Evolutionary conservation across 2,113 vertebrate genomes (phyloP), one percentile per base, ranked within the genome.

Genomic region (Lophochroa leadbeateri): DNA sequence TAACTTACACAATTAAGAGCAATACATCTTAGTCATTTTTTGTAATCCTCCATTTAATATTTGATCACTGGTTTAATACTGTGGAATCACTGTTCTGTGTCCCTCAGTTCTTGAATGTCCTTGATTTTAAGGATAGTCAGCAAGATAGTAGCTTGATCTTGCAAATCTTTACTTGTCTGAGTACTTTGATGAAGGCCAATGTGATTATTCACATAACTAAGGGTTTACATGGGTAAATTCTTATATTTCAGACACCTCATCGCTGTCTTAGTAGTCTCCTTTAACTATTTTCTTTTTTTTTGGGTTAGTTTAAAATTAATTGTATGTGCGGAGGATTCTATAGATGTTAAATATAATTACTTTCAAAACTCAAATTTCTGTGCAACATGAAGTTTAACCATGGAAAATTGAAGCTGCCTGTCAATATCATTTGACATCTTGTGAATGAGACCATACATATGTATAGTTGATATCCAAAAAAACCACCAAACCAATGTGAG

Each of bases 41-140:
- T 91, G 69, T 88, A 95, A 97, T 96, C 92, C 47, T 82, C 69
- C n/a, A 88, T 90, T 97, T 98, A 96, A 96, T 97, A 97, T 96
- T 95, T 98, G 92, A 96, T 96, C 81, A 86, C 76, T 95, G 95
- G 82, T 78, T 96, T 87, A 91, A 95, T 96, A 86, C 35, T 24
- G 1, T 92, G 52, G 67, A 96, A 93, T 86, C 86, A 71, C 44
- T 65, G 33, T 53, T 53, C 68, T 94, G 81, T 78, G 37, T 60
- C 55, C 25, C 33, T 94, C 14, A 55, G 68, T 96, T 94, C 52
- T 78, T 88, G 60, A 86, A 82, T 69, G 82, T 14, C 92, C 88
- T 94, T 92, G 81, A 85, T 93, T 93, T 92, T 88, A 81, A 87
- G 39, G 47, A 53, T 65, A 91, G 31, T 79, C 44, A 88, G 52